Percentiles rank a stretch among this genome's conserved stretches.
Evolutionary conservation across 2,888 invertebrate genomes (phyloP).

Genomic region (Tuta absoluta): DNA sequence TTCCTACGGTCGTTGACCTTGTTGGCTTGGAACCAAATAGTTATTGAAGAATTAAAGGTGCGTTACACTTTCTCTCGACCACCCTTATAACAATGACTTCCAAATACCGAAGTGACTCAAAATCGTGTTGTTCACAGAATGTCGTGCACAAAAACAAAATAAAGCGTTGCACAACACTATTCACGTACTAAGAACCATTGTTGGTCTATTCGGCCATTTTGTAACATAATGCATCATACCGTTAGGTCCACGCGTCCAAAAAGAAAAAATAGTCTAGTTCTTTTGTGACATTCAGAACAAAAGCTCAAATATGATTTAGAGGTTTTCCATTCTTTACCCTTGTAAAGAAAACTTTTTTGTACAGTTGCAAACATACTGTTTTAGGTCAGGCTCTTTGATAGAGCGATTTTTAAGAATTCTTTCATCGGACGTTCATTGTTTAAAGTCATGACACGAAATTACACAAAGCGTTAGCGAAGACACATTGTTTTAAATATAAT

Average conservation of each 20-base stretch:
- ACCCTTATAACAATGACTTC: conserved; percentile 60
- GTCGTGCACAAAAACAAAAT: conserved; percentile 69
- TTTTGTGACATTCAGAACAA: conserved; percentile 66
- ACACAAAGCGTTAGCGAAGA: conserved; percentile 28
- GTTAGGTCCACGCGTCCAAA: conserved; percentile 65
- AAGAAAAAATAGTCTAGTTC: conserved; percentile 67
- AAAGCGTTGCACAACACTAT: conserved; percentile 71
- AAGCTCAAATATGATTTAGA: conserved; percentile 71
- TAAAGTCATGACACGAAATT: conserved; percentile 26
- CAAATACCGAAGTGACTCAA: conserved; percentile 54
- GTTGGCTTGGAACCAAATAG: neutral
- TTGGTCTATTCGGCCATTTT: conserved; percentile 63
- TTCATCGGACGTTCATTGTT: conserved; percentile 25
- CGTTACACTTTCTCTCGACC: conserved; percentile 69
- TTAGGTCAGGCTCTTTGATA: conserved; percentile 26
- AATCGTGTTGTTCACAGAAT: conserved; percentile 60
- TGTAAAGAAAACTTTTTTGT: conserved; percentile 29
- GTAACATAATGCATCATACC: conserved; percentile 61
- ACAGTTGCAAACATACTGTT: conserved; percentile 29
- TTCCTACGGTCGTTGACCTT: neutral
- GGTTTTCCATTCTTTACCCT: conserved; percentile 53
- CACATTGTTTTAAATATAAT: conserved; percentile 29
- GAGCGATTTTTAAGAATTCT: conserved; percentile 24
- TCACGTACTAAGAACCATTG: conserved; percentile 60
- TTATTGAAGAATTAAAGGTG: conserved; percentile 26